These are phyloP conservation scores for Loriculus beryllinus DNA, from an alignment of 2,797 vertebrate species.

Conservation along the genomic window DNA sequence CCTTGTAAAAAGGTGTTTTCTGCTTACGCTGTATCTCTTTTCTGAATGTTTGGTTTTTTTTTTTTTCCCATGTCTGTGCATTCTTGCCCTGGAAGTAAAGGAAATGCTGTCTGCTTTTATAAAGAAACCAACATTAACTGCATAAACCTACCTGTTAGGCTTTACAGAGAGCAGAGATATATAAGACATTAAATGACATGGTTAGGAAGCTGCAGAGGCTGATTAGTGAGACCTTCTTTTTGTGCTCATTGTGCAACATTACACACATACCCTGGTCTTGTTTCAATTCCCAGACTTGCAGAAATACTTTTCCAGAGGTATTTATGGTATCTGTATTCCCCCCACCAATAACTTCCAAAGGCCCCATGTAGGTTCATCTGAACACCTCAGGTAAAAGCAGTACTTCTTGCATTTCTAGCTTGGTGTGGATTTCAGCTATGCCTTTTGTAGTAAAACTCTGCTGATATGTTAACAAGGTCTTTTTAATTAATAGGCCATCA, in stretches of 20 bases:
- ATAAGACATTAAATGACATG: background rate
- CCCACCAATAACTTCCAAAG: background rate
- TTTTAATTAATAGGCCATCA: background rate
- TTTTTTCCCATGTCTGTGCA: background rate
- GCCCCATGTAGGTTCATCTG: background rate
- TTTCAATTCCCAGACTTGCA: background rate
- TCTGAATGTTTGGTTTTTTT: background rate
- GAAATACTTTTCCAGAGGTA: background rate
- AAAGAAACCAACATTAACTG: background rate
- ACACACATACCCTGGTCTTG: background rate
- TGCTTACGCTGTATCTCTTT: background rate
- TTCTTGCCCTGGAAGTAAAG: background rate
- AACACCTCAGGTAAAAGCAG: background rate
- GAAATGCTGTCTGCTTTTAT: background rate
- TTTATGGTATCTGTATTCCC: background rate
- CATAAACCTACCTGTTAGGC: background rate
- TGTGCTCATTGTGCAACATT: background rate
- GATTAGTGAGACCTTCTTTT: background rate
- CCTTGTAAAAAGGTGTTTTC: background rate
- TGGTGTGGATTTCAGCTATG: background rate
- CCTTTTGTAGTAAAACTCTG: background rate
- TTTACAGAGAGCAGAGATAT: background rate
- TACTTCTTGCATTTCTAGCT: background rate
- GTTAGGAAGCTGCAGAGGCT: background rate
- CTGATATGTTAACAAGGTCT: background rate